phyloP scores from a whole-genome alignment of 2,888 invertebrate species.

The Leptinotarsa haldemani region DNA sequence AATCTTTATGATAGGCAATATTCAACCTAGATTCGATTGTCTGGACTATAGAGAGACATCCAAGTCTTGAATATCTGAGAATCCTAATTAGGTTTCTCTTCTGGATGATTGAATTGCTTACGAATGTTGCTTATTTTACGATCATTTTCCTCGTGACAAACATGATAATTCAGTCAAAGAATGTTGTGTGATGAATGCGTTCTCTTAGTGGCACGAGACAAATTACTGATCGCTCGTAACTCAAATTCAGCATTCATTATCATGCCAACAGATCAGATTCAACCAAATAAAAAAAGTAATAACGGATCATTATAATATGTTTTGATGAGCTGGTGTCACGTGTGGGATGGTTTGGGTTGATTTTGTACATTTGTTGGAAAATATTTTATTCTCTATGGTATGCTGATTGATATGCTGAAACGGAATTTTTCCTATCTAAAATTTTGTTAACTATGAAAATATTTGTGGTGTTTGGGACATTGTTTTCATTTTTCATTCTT shows the following conservation, averaged over 20 bases:
- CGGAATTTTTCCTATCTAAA: no score
- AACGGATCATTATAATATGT: not conserved
- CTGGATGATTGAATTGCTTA: slow-evolving; percentile 40
- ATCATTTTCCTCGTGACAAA: slow-evolving; percentile 39
- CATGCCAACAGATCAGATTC: not conserved
- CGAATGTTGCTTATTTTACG: slow-evolving; percentile 41
- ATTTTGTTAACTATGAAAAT: no score
- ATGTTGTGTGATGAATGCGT: slow-evolving; percentile 20
- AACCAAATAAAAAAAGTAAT: not conserved
- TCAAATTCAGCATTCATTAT: slow-evolving; percentile 23
- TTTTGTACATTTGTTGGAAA: no score
- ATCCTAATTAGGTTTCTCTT: slow-evolving; percentile 41
- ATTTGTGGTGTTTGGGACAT: no score
- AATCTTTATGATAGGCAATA: no score
- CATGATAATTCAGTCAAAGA: slow-evolving; percentile 32
- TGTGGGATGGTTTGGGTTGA: not conserved
- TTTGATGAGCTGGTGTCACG: not conserved
- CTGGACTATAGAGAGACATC: not conserved
- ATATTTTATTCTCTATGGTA: no score
- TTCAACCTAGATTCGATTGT: not conserved
- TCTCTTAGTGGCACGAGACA: slow-evolving; percentile 24
- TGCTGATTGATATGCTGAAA: no score
- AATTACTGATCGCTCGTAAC: slow-evolving; percentile 20
- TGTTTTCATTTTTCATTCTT: no score
- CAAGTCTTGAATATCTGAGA: slow-evolving; percentile 3